Evolutionary conservation across 2,797 vertebrate genomes (phyloP).

Genomic region (Nasua narica): DNA sequence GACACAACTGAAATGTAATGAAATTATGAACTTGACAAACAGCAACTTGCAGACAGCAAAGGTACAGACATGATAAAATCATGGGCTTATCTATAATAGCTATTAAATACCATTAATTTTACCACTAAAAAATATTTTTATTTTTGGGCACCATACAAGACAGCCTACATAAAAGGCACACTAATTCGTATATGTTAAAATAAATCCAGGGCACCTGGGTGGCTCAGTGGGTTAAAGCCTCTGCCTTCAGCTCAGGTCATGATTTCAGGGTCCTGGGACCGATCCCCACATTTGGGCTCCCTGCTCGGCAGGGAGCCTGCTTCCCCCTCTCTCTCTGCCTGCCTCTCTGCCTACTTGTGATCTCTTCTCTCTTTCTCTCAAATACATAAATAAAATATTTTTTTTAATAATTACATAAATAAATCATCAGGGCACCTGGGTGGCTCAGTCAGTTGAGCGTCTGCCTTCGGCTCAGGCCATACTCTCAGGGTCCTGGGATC

Average conservation of each 20-base stretch:
- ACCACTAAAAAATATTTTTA: background rate
- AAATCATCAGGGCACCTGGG: too few species aligned
- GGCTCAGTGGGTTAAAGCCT: background rate
- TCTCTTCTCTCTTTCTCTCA: too few species aligned
- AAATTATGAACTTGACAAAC: constrained; percentile 7
- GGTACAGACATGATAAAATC: background rate
- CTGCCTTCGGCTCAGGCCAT: background rate
- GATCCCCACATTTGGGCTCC: too few species aligned
- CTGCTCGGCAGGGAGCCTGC: too few species aligned
- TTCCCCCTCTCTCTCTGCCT: too few species aligned
- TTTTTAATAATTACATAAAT: too few species aligned
- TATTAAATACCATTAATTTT: background rate
- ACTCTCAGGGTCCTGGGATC: background rate
- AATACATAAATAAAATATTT: too few species aligned
- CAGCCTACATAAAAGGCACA: background rate
- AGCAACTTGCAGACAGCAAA: background rate
- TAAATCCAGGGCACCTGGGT: background rate
- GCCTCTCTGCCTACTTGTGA: too few species aligned
- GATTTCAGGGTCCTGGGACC: background rate
- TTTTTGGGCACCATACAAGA: background rate
- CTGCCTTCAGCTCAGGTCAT: background rate
- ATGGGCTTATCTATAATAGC: background rate
- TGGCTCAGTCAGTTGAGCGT: background rate
- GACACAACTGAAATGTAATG: background rate
- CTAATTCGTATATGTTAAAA: background rate